These are phyloP conservation scores for Lordiphosa collinella DNA, from an alignment of 1,140 invertebrate genomes.

Conservation along the genomic window DNA sequence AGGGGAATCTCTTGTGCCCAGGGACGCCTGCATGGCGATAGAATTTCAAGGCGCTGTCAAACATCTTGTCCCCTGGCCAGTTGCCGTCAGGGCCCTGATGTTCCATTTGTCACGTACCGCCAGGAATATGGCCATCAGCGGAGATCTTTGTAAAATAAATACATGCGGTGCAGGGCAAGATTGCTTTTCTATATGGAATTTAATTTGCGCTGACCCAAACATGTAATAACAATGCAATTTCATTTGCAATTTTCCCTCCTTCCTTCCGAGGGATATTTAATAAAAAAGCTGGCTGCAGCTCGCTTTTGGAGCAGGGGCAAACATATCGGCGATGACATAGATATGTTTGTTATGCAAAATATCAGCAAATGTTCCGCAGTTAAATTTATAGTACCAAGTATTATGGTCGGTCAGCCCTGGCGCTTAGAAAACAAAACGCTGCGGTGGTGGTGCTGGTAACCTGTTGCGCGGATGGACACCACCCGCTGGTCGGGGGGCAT, in stretches of 20 bases:
- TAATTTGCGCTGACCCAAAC: constrained; percentile 77
- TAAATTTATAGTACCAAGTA: constrained; percentile 47
- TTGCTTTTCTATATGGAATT: constrained; percentile 79
- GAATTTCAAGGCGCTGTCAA: constrained; percentile 60
- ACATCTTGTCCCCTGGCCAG: constrained; percentile 54
- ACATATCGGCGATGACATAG: constrained; percentile 26
- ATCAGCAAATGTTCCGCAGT: constrained; percentile 47
- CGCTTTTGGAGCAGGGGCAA: neutral
- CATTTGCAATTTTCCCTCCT: constrained; percentile 59
- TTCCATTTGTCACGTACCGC: constrained; percentile 60
- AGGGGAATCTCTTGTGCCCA: constrained; percentile 1
- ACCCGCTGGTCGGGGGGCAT: constrained; percentile 41
- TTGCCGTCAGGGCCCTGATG: constrained; percentile 2
- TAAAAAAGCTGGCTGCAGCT: neutral
- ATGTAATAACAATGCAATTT: constrained; percentile 79
- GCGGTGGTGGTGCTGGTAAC: constrained; percentile 23
- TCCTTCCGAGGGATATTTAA: constrained; percentile 3
- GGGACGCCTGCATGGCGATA: constrained; percentile 14
- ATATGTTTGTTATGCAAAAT: constrained; percentile 64
- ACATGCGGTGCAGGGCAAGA: constrained; percentile 55
- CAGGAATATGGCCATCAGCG: constrained; percentile 32
- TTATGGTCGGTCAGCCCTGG: constrained; percentile 20
- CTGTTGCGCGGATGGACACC: constrained; percentile 52
- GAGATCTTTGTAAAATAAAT: constrained; percentile 68
- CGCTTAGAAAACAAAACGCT: constrained; percentile 31